Base-by-base conservation (phyloP, 2,797 vertebrate genomes). In the Poeciliopsis presidionis region DNA sequence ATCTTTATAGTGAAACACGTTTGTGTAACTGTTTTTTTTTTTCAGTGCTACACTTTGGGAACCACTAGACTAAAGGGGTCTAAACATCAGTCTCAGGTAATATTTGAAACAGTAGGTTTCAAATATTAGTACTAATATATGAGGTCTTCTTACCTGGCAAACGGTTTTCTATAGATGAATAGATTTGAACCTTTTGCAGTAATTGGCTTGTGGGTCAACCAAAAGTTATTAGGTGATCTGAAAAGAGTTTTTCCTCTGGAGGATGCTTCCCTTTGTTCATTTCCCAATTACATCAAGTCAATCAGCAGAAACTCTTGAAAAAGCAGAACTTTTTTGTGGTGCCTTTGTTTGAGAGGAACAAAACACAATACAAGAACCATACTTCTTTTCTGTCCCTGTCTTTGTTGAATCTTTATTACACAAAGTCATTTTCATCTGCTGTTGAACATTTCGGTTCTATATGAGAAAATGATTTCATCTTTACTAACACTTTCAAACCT, bases 171-270 rank as follows among this genome's bases (percentile, higher is more conserved):
- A 70, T 89, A 90, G 91, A 84, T 89, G 88, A 93, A 91, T 73
- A 82, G 72, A 22, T 72, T 57, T 78, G 28, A 77, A 51, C 76
- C 61, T 81, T 82, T 86, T 74, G 75, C 77, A 57, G 82, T 86
- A 90, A 92, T 86, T 88, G 91, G 85, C 87, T 81, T 88, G 85
- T 90, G 81, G 84, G 77, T 82, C 86, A 90, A 69, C 47, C 46
- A 81, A 89, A 86, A 87, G 82, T 82, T 80, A 22, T 75, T 73
- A 73, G 75, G 61, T 61, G 67, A 72, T 14, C 74, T 45, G 49
- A 82, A 75, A 72, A 76, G 67, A 1, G 36, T 70, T 61, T 75
- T 73, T 80, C n/a, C 87, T 86, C 88, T 77, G 49, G 90, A 91
- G 93, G 73, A 81, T 61, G 67, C 73, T 33, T 69, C 75, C 72